phyloP scores from a whole-genome alignment of 2,797 vertebrate genomes.

The Acanthornis magna region DNA sequence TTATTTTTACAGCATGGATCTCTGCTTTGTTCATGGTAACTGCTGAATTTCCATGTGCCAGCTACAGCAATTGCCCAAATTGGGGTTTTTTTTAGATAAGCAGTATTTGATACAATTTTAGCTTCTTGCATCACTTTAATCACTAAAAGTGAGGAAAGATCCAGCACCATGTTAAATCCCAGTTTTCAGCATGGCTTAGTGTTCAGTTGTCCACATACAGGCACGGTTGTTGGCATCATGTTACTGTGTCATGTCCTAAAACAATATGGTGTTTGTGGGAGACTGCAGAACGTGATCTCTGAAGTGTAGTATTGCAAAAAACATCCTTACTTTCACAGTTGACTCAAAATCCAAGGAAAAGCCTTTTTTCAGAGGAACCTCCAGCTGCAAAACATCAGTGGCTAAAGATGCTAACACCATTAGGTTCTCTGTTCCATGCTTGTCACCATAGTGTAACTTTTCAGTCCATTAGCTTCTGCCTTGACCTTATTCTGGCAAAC shows the following conservation, averaged over 20 bases:
- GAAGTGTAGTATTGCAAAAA: not conserved
- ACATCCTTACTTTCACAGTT: not conserved
- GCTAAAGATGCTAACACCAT: not conserved
- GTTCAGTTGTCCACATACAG: not conserved
- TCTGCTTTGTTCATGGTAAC: not conserved
- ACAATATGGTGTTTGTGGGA: fast-evolving
- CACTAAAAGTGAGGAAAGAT: not conserved
- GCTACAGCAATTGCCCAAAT: not conserved
- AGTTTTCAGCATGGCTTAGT: not conserved
- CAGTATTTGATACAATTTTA: not conserved
- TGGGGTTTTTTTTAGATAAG: not conserved
- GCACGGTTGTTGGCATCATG: not conserved
- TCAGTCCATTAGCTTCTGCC: not conserved
- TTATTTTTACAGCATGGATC: not conserved
- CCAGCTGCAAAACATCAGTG: not conserved
- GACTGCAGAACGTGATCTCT: not conserved
- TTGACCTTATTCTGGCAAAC: constrained; percentile 32
- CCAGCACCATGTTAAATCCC: not conserved
- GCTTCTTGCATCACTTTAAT: not conserved
- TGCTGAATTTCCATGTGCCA: not conserved
- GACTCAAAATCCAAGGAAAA: not conserved
- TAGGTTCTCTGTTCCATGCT: not conserved
- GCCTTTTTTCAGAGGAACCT: not conserved
- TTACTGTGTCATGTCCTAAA: not conserved
- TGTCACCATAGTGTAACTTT: not conserved